Evolutionary conservation across 1,140 invertebrate species (phyloP).

Genomic region (Drosophila navojoa): DNA sequence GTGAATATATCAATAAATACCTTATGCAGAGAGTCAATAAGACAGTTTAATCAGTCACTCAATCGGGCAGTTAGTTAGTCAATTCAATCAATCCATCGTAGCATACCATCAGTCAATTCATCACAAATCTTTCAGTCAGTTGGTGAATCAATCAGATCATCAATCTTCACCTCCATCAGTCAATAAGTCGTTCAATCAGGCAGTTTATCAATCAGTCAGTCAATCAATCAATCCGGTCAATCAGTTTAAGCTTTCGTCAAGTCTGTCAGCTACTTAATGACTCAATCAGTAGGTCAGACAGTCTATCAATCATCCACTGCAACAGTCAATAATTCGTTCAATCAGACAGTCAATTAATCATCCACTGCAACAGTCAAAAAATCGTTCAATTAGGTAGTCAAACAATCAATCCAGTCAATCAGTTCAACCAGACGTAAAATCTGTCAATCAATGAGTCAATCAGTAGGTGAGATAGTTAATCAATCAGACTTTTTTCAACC

Average conservation of each 20-base stretch:
- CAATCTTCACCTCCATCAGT: too few relatives aligned
- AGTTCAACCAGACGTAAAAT: too few relatives aligned
- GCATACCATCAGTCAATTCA: too few relatives aligned
- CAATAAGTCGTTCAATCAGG: not conserved
- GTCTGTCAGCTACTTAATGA: constrained; percentile 18
- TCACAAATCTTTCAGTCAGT: constrained; percentile 13
- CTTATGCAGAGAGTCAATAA: too few relatives aligned
- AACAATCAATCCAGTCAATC: too few relatives aligned
- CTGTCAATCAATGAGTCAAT: too few relatives aligned
- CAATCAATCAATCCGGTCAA: constrained; percentile 22
- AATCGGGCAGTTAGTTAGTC: constrained; percentile 1
- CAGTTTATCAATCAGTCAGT: constrained; percentile 9
- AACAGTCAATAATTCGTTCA: constrained; percentile 13
- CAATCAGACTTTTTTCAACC: too few relatives aligned
- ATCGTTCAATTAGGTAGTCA: constrained; percentile 1
- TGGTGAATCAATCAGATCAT: not conserved
- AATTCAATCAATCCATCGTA: constrained; percentile 20
- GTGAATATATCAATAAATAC: too few relatives aligned
- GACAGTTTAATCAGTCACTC: not conserved
- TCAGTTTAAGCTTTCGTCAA: too few relatives aligned
- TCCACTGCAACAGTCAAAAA: constrained; percentile 6
- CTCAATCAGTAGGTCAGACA: not conserved
- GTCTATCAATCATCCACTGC: too few relatives aligned
- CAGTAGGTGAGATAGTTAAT: too few relatives aligned
- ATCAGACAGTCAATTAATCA: not conserved